These are phyloP conservation scores for Tipula lateralis DNA, from an alignment of 2,888 invertebrate species.

Conservation along the genomic window DNA sequence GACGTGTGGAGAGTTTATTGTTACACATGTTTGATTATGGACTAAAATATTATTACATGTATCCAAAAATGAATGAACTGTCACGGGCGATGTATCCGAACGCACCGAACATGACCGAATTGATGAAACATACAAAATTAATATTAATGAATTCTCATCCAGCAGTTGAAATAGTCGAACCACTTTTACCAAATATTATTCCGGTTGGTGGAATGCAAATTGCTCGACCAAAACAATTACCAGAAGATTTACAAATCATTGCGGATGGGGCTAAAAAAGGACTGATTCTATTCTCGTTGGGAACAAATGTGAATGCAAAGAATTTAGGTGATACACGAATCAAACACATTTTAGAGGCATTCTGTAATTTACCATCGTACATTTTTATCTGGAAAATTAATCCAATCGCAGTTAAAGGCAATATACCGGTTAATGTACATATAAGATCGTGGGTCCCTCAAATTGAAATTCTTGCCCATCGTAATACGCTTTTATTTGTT, in stretches of 20 bases:
- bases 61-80: neutral
- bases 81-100: neutral
- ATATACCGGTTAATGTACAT: constrained; percentile 48
- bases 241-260: constrained; percentile 39
- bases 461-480: constrained; percentile 46
- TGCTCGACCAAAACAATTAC: constrained; percentile 34
- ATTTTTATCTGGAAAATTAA: constrained; percentile 47
- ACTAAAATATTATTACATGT: neutral
- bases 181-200: constrained; percentile 36
- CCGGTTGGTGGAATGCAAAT: constrained; percentile 38
- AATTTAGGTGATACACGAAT: constrained; percentile 35
- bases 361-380: constrained; percentile 40
- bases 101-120: neutral
- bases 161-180: constrained; percentile 34
- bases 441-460: constrained; percentile 52
- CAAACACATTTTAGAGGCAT: constrained; percentile 38
- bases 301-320: constrained; percentile 40
- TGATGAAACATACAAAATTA: constrained; percentile 31
- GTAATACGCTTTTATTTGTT: constrained; percentile 40
- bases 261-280: constrained; percentile 41
- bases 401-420: constrained; percentile 30
- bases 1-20: neutral
- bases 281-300: constrained; percentile 44
- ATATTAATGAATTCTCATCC: constrained; percentile 35
- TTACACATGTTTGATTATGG: neutral